Evolutionary conservation across 2,797 vertebrate genomes (phyloP), one percentile per base, ranked within the genome.

Genomic region (Enteromius trimaculatus): DNA sequence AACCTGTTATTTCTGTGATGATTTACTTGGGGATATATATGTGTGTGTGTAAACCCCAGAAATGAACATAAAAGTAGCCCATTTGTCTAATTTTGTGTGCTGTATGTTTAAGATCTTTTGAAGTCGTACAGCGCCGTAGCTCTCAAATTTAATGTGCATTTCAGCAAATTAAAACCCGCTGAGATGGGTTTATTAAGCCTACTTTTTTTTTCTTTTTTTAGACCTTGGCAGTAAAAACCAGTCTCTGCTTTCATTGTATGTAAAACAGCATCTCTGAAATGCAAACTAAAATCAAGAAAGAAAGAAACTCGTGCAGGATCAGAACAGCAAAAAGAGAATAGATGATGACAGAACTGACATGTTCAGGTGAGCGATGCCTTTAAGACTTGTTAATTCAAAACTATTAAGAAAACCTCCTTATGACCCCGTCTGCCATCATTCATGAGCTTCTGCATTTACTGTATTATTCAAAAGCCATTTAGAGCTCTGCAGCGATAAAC

Each of bases 401-500:
- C 11, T 75, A 55, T 76, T 75, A 21, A 23, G 21, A 58, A 75
- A 58, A 16, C 13, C 31, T 1, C 4, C 31, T 17, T 0, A 2
- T 76, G 72, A 58, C 72, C 72, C 17, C 7, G 13, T 17, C 51
- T 76, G 31, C 21, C 51, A 23, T 76, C 51, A 39, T 58, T 75
- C 31, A 75, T 23, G 49, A 39, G 31, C 10, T 39, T 75, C 21
- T 55, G 51, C 72, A 39, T 76, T 76, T 37, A 23, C 13, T 23
- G 31, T n/a, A 58, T 76, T 76, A 76, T 76, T 75, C 51, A 75
- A 75, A 75, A 75, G 11, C 31, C 51, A 55, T 75, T 75, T 58
- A 39, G 31, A 37, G 51, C 72, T 37, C 19, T 0, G 13, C 6
- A 7, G 31, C 0, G 3, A 76, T 58, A 58, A 76, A 58, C 72